A percentile compares a stretch with the other conserved stretches of the same genome.
Conservation (phyloP, 2,113 vertebrate genomes). For the Microtus pennsylvanicus region DNA sequence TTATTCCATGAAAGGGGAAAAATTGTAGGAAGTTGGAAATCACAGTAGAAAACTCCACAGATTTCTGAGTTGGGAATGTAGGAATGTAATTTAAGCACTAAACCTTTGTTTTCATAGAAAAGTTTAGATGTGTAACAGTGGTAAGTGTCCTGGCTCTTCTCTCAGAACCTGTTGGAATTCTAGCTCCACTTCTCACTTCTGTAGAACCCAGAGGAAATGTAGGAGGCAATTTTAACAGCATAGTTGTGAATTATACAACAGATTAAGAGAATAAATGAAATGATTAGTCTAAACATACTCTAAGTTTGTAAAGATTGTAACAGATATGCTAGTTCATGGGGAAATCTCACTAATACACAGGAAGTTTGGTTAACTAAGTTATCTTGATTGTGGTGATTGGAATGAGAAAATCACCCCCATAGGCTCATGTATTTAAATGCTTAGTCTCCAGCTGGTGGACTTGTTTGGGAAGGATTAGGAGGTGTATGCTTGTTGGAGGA, state of each 20-base stretch:
- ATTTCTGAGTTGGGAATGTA: constrained; percentile 23
- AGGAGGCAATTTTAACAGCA: not conserved
- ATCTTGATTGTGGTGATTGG: not conserved
- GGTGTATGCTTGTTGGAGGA: not conserved
- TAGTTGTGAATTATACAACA: not conserved
- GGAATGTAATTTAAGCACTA: constrained; percentile 21
- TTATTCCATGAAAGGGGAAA: constrained; percentile 15
- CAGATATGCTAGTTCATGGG: not conserved
- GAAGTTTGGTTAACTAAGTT: not conserved
- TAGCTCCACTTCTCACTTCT: not conserved
- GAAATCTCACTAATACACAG: not conserved
- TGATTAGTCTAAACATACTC: not conserved
- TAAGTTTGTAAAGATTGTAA: not conserved
- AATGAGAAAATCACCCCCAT: not conserved
- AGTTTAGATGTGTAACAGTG: not conserved
- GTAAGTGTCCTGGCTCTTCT: not conserved
- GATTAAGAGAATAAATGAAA: not conserved
- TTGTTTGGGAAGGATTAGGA: not conserved
- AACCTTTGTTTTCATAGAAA: constrained; percentile 19
- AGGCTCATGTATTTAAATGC: not conserved
- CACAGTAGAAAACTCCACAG: not conserved
- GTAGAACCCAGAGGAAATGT: not conserved
- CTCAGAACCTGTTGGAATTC: not conserved
- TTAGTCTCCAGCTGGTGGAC: not conserved
- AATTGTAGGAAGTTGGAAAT: constrained; percentile 59